Percentiles rank a stretch among this genome's conserved stretches.
Evolutionary conservation across 35 echinoderm and acorn worm genomes (phyloP).

Genomic region (Holothuria glaberrima): DNA sequence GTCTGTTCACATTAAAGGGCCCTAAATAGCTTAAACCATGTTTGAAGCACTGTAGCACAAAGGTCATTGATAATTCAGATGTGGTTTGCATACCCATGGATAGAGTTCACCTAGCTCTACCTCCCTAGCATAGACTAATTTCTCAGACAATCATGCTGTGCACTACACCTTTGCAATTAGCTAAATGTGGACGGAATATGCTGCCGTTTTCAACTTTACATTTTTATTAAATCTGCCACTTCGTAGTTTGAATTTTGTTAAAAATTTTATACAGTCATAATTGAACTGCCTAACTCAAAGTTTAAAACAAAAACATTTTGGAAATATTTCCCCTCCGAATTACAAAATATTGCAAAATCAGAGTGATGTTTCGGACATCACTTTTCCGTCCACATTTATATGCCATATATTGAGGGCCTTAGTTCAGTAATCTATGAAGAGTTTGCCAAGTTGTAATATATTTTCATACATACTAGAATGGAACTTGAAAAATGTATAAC

Average conservation of each 20-base stretch:
- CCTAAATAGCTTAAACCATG: no score
- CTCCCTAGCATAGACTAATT: background rate
- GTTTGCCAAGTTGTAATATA: background rate
- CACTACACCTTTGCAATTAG: background rate
- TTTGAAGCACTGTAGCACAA: no score
- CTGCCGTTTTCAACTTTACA: background rate
- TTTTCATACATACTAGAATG: no score
- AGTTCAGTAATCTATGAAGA: no score
- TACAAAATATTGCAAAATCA: no score
- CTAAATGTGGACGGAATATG: background rate
- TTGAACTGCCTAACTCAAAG: background rate
- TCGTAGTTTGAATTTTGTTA: no score
- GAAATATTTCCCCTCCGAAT: background rate
- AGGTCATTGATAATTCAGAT: no score
- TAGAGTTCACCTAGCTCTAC: background rate
- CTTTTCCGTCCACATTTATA: background rate
- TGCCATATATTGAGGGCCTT: background rate
- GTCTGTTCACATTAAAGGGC: no score
- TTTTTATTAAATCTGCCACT: no score
- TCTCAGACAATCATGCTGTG: background rate
- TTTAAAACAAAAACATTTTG: background rate
- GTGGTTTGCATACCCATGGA: no score
- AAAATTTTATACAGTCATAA: background rate
- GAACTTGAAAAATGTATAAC: no score
- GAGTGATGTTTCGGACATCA: background rate